A percentile compares a stretch with the other conserved stretches of the same genome.
Evolutionary conservation across 1,140 invertebrate species (phyloP).

Genomic region (Linepithema humile): DNA sequence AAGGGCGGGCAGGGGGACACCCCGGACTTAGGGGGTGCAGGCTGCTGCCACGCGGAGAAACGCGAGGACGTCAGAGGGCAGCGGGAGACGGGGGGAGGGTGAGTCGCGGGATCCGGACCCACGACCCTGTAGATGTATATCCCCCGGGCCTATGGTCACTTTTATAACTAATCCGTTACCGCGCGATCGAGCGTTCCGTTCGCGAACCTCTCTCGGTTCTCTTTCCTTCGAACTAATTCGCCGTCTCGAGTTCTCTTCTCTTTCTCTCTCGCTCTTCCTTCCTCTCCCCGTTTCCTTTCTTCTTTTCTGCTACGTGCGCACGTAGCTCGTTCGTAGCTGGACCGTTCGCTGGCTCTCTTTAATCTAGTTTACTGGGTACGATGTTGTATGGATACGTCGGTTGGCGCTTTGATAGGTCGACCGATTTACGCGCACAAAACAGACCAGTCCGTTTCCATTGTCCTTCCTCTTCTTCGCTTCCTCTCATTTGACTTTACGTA

Average conservation of each 20-base stretch:
- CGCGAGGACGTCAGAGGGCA: slow-evolving; percentile 28
- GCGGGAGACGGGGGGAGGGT: slow-evolving; percentile 40
- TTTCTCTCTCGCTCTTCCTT: slow-evolving; percentile 47
- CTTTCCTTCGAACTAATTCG: slow-evolving; percentile 21
- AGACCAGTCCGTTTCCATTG: neutral
- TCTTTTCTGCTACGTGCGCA: neutral
- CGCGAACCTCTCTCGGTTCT: neutral
- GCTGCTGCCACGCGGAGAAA: neutral
- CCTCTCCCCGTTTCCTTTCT: slow-evolving; percentile 11
- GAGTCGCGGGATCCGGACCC: slow-evolving; percentile 59
- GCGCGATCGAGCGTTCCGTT: slow-evolving; percentile 69
- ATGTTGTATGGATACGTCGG: neutral
- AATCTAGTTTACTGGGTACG: slow-evolving; percentile 66
- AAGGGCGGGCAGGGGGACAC: slow-evolving; percentile 28
- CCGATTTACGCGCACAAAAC: slow-evolving; percentile 25
- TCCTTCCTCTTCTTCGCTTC: neutral
- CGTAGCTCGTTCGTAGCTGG: neutral
- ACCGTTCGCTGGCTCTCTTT: slow-evolving; percentile 53
- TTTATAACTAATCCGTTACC: slow-evolving; percentile 80
- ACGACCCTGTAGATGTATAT: slow-evolving; percentile 60
- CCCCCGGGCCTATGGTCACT: slow-evolving; percentile 66
- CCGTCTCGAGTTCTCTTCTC: slow-evolving; percentile 41
- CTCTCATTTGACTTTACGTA: neutral
- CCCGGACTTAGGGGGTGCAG: slow-evolving; percentile 19
- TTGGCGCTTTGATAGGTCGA: slow-evolving; percentile 42